phyloP scores from a whole-genome alignment of 2,888 invertebrate species.

The Apoderus coryli region DNA sequence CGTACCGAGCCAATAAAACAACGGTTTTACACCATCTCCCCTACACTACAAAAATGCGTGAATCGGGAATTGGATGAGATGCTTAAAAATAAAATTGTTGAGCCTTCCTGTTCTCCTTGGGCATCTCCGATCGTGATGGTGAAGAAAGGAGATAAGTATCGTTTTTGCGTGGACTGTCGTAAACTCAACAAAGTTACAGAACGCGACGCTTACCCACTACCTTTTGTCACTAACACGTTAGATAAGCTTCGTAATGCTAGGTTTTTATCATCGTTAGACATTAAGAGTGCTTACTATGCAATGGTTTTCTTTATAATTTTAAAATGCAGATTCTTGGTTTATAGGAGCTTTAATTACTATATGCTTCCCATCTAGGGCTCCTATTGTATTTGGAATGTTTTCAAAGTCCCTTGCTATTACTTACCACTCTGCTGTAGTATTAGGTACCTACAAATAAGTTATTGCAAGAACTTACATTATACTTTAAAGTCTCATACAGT shows the following conservation, averaged over 20 bases:
- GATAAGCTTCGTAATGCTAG: slow-evolving; percentile 20
- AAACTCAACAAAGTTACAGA: slow-evolving; percentile 22
- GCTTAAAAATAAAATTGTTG: too few species aligned
- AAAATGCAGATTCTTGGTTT: slow-evolving; percentile 1
- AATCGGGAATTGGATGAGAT: too few species aligned
- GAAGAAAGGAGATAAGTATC: too few species aligned
- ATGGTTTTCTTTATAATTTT: slow-evolving; percentile 2
- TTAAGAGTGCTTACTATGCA: slow-evolving; percentile 2
- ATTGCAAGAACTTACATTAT: neutral
- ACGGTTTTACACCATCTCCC: too few species aligned
- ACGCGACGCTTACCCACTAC: slow-evolving; percentile 23
- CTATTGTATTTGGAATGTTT: slow-evolving; percentile 1
- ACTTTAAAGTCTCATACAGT: neutral
- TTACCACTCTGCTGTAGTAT: neutral
- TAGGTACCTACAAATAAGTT: slow-evolving; percentile 1
- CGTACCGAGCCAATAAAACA: too few species aligned
- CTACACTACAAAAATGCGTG: too few species aligned
- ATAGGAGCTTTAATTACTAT: neutral
- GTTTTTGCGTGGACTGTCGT: slow-evolving; percentile 23
- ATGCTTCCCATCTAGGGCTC: slow-evolving; percentile 1
- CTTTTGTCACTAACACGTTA: slow-evolving; percentile 20
- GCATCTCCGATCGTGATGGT: too few species aligned
- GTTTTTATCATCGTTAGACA: slow-evolving; percentile 22
- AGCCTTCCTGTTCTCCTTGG: too few species aligned
- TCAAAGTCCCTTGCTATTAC: neutral